These are phyloP conservation scores for Tokudaia tokunoshimensis DNA, from an alignment of 2,797 vertebrate species.

Conservation along the genomic window DNA sequence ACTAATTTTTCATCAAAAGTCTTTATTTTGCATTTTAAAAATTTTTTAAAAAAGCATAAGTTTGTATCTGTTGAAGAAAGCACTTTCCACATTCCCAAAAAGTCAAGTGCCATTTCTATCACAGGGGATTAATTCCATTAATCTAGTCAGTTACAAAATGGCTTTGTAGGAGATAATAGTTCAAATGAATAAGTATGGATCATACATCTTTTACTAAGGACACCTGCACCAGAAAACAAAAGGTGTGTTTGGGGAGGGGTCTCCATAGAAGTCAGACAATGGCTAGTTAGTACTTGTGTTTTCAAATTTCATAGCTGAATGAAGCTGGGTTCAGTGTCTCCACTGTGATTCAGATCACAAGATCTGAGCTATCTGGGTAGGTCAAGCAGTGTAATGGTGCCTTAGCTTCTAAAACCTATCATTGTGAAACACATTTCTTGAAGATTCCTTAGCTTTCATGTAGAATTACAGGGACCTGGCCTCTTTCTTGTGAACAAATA, in stretches of 20 bases:
- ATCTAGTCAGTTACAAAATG: conserved; percentile 24
- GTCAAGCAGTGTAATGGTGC: neutral
- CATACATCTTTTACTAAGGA: neutral
- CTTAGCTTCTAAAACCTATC: neutral
- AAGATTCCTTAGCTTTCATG: conserved; percentile 1
- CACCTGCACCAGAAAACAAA: conserved; percentile 16
- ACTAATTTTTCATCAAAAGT: conserved; percentile 31
- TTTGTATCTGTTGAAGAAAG: conserved; percentile 34
- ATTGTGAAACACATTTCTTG: conserved; percentile 4
- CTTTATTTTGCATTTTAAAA: conserved; percentile 39
- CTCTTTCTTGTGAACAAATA: neutral
- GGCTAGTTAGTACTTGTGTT: neutral
- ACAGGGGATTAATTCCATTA: neutral
- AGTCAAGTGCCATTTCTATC: neutral
- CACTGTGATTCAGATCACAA: conserved; percentile 33
- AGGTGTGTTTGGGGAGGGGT: neutral
- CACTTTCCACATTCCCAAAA: conserved; percentile 38
- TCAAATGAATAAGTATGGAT: conserved; percentile 42
- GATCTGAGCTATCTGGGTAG: neutral
- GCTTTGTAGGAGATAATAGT: neutral
- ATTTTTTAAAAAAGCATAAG: neutral
- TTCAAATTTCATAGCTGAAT: conserved; percentile 46
- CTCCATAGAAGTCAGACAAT: neutral
- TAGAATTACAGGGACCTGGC: neutral
- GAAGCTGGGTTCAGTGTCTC: conserved; percentile 28